Conservation (phyloP, 2,888 invertebrate species). For the Leptinotarsa haldemani region DNA sequence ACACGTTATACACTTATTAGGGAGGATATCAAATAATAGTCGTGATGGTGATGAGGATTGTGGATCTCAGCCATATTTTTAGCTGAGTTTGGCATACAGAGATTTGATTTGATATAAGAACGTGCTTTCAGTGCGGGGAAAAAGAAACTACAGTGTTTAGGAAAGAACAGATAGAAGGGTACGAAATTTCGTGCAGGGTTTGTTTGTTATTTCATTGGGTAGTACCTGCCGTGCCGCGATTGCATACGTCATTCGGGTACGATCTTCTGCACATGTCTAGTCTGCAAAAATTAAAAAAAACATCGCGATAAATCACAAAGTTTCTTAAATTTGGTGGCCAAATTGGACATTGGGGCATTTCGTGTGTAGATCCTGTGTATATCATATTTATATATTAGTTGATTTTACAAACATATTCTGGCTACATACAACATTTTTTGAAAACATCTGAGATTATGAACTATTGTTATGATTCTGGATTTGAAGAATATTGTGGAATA, state of each 20-base stretch:
- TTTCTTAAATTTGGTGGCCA: constrained; percentile 2
- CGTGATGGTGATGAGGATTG: neutral
- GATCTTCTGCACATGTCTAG: constrained; percentile 99
- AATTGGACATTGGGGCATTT: constrained; percentile 9
- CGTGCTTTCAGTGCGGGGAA: constrained; percentile 26
- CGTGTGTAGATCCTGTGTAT: constrained; percentile 20
- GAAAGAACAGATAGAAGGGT: constrained; percentile 37
- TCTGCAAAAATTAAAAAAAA: constrained; percentile 76
- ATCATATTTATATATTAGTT: constrained; percentile 22
- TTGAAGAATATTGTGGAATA: no score
- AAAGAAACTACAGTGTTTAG: constrained; percentile 40
- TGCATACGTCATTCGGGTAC: constrained; percentile 94
- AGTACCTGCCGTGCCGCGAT: constrained; percentile 98
- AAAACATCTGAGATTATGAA: no score
- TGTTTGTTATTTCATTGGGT: constrained; percentile 32
- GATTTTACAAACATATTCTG: constrained; percentile 21
- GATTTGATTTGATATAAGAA: constrained; percentile 20
- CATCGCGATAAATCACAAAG: constrained; percentile 47
- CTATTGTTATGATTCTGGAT: no score
- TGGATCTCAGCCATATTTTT: neutral
- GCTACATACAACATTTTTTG: neutral
- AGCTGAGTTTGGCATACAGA: neutral
- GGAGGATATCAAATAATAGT: neutral
- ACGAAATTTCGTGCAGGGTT: constrained; percentile 42
- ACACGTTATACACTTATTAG: neutral